Percentiles rank a stretch among this genome's conserved stretches.
Conservation (phyloP, 2,888 invertebrate genomes). For the Leistus spinibarbis region DNA sequence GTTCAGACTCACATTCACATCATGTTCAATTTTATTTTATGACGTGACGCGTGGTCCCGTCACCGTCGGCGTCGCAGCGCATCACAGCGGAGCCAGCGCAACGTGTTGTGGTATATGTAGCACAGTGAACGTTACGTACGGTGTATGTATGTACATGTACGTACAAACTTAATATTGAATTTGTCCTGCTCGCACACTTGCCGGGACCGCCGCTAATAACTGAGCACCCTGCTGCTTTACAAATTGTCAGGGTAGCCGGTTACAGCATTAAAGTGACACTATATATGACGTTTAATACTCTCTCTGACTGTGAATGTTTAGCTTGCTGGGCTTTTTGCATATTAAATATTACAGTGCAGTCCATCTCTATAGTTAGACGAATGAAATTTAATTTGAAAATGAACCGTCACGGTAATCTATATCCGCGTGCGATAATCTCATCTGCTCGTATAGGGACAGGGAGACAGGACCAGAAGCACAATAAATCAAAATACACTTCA, state of each 20-base stretch:
- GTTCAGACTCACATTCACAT: conserved; percentile 8
- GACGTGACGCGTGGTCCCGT: conserved; percentile 26
- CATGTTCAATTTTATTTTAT: conserved; percentile 36
- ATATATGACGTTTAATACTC: conserved; percentile 5
- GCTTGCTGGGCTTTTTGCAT: background rate
- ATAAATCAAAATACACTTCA: conserved; percentile 28
- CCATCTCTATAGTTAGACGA: background rate
- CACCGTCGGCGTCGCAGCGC: background rate
- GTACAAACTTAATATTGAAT: conserved; percentile 9
- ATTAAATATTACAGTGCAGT: background rate
- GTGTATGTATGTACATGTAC: background rate
- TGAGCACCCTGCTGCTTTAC: conserved; percentile 50
- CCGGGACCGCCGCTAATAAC: conserved; percentile 22
- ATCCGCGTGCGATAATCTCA: conserved; percentile 23
- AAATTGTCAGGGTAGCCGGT: conserved; percentile 52
- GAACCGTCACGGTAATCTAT: conserved; percentile 16
- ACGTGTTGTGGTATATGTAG: background rate
- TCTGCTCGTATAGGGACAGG: conserved; percentile 13
- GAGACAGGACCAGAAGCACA: conserved; percentile 5
- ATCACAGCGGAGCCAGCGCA: background rate
- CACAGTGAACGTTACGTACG: background rate
- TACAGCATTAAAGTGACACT: conserved; percentile 15
- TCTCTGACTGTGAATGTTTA: background rate
- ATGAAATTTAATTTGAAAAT: background rate
- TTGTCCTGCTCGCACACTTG: conserved; percentile 21